phyloP scores from a whole-genome alignment of 2,888 invertebrate species.

The Nymphalis c-album region DNA sequence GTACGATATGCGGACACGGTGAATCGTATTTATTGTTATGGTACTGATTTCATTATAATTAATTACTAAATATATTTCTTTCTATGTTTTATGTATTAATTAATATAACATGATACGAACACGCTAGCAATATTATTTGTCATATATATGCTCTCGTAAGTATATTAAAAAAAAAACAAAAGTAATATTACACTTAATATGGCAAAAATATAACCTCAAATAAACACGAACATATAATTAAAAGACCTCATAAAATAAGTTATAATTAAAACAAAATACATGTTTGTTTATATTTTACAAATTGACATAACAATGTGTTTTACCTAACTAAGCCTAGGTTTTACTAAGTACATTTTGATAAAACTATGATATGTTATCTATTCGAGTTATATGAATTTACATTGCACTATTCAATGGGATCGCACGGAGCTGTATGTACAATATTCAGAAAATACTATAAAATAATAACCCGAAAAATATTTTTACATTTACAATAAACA shows the following conservation, averaged over 20 bases:
- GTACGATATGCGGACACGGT: too few relatives aligned
- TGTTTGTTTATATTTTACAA: slow-evolving; percentile 13
- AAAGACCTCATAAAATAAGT: background rate
- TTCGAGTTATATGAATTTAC: slow-evolving; percentile 49
- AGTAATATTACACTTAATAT: background rate
- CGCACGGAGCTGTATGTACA: slow-evolving; percentile 20
- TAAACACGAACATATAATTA: background rate
- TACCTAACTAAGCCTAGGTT: slow-evolving; percentile 29
- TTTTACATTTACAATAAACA: background rate
- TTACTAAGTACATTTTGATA: slow-evolving; percentile 33
- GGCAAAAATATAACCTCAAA: background rate
- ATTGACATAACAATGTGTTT: slow-evolving; percentile 32
- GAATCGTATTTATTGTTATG: too few relatives aligned
- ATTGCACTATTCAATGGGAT: slow-evolving; percentile 43
- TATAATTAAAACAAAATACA: background rate
- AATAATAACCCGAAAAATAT: background rate
- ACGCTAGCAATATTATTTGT: background rate
- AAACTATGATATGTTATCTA: slow-evolving; percentile 73
- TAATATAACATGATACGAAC: background rate
- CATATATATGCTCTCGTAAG: slow-evolving; percentile 1
- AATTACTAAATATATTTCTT: background rate
- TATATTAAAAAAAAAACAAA: background rate
- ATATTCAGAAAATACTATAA: background rate
- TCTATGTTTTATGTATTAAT: background rate
- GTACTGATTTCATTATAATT: background rate